Conservation (phyloP, 1,140 invertebrate species). For the Mamestra configurata region DNA sequence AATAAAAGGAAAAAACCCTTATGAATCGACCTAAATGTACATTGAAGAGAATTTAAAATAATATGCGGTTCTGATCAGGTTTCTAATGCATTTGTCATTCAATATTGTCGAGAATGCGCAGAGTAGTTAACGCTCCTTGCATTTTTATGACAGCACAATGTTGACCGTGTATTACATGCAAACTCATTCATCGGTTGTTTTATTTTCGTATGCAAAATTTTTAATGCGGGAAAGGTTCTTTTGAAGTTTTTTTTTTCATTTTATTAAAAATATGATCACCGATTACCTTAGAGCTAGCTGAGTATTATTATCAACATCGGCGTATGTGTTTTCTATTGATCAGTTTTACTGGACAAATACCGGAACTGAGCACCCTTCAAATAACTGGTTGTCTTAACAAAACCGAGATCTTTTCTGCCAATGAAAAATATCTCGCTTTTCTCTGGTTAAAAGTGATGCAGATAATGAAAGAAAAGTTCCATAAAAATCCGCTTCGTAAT, state of each 20-base stretch:
- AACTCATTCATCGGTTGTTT: conserved; percentile 18
- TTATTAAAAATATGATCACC: too few relatives aligned
- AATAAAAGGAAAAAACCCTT: neutral
- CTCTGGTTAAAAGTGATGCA: neutral
- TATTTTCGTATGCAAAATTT: neutral
- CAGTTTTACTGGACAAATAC: too few relatives aligned
- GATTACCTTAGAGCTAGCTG: too few relatives aligned
- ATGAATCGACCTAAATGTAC: conserved; percentile 4
- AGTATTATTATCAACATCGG: too few relatives aligned
- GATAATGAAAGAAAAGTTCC: neutral
- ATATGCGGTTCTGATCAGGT: conserved; percentile 26
- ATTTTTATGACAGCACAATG: conserved; percentile 24
- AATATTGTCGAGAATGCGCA: conserved; percentile 3
- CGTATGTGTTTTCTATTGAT: too few relatives aligned
- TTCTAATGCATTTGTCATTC: conserved; percentile 32
- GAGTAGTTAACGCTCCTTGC: conserved; percentile 9
- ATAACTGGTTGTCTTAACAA: too few relatives aligned
- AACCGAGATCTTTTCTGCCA: too few relatives aligned
- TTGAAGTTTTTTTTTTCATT: too few relatives aligned
- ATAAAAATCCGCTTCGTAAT: neutral
- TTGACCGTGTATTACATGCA: conserved; percentile 16
- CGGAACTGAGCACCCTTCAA: too few relatives aligned
- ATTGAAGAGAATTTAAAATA: conserved; percentile 32
- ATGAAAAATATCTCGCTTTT: too few relatives aligned
- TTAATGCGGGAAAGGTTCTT: neutral